Base-by-base conservation (phyloP, 1,140 invertebrate species). In the Drosophila mayri region DNA sequence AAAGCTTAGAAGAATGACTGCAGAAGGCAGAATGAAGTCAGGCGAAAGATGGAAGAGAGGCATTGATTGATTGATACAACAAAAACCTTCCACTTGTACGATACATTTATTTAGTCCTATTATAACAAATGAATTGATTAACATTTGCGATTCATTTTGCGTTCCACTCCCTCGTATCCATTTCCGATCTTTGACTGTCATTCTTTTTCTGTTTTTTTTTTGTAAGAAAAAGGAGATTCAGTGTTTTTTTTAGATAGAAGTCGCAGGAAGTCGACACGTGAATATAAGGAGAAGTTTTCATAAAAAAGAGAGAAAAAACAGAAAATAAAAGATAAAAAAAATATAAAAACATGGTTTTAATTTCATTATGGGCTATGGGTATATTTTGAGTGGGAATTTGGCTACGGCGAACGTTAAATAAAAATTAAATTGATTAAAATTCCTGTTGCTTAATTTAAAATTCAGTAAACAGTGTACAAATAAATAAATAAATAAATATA, bases 31-130 rank as follows among this genome's bases (percentile, higher is more conserved):
- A 47, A 20, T 37, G 52, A 49, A 41, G 43, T 16, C 18, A 50
- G n/a, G 18, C 35, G 25, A 46, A 58, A n/a, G 14, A 40, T 58
- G 28, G 20, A 18, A 47, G 28, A 16, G n/a, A 37, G 41, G 35
- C 28, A 32, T 65, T 65, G 35, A 72, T 54, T 37, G 47, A 67
- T 70, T 54, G 62, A 66, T 47, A 60, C 50, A 71, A 50, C 35
- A 40, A 57, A 35, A 66, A 68, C 28, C 61, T 79, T 87, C 65
- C 75, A 83, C 58, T 70, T 79, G 76, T 88, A 79, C 72, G 58
- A 86, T 86, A 87, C 49, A 76, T 60, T 66, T 28, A 81, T 70
- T 79, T 85, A 67, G 70, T 52, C 32, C 40, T 76, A 67, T 67
- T 59, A 76, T 60, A 61, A 66, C 64, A 66, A 75, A 66, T 70